Base-by-base conservation (phyloP, 2,113 vertebrate species). In the Oryzias curvinotus region DNA sequence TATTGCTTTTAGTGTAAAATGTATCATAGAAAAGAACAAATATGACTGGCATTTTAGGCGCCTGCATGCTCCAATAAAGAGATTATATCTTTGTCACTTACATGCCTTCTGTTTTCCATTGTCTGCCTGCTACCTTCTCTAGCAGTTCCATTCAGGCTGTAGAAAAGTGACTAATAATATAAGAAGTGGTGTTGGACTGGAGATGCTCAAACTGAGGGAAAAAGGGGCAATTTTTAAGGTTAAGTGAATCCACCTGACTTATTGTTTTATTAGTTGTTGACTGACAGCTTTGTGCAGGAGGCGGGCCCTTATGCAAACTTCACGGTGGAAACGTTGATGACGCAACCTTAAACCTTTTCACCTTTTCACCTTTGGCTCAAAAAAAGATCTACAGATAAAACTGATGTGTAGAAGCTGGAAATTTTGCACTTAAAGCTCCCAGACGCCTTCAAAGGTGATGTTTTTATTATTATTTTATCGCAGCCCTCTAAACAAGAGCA, bases 161-260 rank as follows among this genome's bases (percentile, higher is more conserved):
- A 76, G 73, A 65, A 83, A 88, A 84, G 81, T 51, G 80, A 74
- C 82, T 89, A 88, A 87, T 72, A 88, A 87, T 81, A 86, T 87
- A 81, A 85, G 83, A 90, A 80, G 85, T 79, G 77, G 71, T 52
- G 61, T 73, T 75, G 84, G 85, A 81, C 77, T 87, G 52, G 62
- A 73, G 78, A 71, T 85, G 70, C 79, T 79, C 84, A 85, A 80
- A 60, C 59, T 61, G 70, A 71, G 57, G 69, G 73, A 63, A 67
- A 76, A 70, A 71, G 78, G 56, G 75, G 71, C 63, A 64, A 67
- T 79, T 52, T 82, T 89, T 85, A 90, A 90, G 91, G 88, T 90
- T 90, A 90, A 88, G 85, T 57, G 86, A 83, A 52, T 83, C 75
- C 69, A 65, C 70, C 63, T 87, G 78, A 78, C 77, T 74, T 81